Evolutionary conservation across 2,797 vertebrate species (phyloP).

Genomic region (Leucoraja ocellata): DNA sequence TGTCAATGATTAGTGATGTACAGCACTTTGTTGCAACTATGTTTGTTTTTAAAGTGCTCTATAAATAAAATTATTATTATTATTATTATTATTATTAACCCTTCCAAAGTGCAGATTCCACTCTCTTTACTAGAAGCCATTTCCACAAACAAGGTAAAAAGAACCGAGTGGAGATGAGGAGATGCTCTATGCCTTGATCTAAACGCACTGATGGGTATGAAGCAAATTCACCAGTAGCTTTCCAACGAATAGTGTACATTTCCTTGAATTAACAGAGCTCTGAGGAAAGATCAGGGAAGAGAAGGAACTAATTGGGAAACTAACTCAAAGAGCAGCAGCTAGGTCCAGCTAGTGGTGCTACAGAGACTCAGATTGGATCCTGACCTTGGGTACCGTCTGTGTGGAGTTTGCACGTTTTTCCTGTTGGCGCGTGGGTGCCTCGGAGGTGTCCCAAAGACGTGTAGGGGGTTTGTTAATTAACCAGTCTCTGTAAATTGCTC

Average conservation of each 20-base stretch:
- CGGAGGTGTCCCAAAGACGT: no score
- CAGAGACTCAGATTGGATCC: no score
- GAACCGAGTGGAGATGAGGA: neutral
- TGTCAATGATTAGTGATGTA: no score
- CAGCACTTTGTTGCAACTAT: no score
- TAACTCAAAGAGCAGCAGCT: neutral
- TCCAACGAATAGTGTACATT: neutral
- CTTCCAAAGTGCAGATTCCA: neutral
- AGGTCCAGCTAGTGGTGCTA: no score
- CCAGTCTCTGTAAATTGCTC: no score
- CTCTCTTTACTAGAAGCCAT: neutral
- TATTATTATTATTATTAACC: neutral
- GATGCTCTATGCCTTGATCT: neutral
- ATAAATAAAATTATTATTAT: no score
- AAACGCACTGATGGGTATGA: neutral
- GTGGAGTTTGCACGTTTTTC: no score
- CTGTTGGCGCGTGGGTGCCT: no score
- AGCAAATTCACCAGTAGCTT: neutral
- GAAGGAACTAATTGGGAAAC: neutral
- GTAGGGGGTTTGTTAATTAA: no score
- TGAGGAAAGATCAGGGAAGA: neutral
- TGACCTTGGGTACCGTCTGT: no score
- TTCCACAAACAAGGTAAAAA: neutral
- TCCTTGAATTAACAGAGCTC: neutral
- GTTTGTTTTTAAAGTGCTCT: no score